These are phyloP conservation scores for Rhabdomys pumilio DNA, from an alignment of 2,797 vertebrate genomes.

Conservation along the genomic window DNA sequence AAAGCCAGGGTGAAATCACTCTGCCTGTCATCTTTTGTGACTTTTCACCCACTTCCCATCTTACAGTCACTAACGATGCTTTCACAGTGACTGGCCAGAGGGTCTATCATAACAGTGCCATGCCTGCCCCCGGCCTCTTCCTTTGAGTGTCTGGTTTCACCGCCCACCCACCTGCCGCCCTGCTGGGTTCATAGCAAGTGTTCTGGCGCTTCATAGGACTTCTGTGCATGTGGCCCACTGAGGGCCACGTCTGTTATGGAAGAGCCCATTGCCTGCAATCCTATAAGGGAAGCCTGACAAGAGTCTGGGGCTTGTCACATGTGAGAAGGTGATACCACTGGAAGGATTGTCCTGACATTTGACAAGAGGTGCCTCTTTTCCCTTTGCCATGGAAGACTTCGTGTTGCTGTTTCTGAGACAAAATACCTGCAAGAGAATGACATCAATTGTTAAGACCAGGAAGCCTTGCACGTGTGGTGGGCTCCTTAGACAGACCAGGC, in stretches of 20 bases:
- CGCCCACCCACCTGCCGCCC: no score
- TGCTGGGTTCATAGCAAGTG: not conserved
- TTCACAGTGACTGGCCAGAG: not conserved
- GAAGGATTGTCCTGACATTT: not conserved
- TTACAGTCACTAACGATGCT: not conserved
- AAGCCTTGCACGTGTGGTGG: no score
- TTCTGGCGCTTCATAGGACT: not conserved
- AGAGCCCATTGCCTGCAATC: not conserved
- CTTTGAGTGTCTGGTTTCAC: not conserved
- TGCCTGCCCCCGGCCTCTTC: not conserved
- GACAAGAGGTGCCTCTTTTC: not conserved
- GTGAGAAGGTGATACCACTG: rapidly evolving
- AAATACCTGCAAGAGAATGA: not conserved
- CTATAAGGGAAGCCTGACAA: not conserved
- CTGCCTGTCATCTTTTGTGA: not conserved
- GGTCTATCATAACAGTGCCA: no score
- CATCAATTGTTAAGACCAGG: no score
- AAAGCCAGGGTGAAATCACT: not conserved
- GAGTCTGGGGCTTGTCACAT: not conserved
- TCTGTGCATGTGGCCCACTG: not conserved
- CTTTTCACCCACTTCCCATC: not conserved
- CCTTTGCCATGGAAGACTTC: not conserved
- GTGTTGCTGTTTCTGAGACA: not conserved
- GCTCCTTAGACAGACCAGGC: not conserved
- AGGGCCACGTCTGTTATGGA: not conserved